These are phyloP conservation scores for Scleropages formosus DNA, from an alignment of 2,797 vertebrate genomes.

Conservation along the genomic window DNA sequence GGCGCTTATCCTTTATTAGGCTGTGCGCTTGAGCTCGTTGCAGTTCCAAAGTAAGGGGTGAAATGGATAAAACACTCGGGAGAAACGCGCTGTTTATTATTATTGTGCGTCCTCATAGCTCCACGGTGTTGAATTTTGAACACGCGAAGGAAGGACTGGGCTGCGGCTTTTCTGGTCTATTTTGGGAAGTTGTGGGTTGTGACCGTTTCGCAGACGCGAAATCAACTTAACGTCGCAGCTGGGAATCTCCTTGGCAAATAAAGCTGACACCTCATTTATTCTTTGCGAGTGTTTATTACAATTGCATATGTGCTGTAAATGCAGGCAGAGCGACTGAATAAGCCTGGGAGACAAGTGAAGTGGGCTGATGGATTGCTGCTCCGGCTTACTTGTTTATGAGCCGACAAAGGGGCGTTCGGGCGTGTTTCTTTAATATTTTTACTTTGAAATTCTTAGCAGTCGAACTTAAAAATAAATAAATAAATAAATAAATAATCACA, in stretches of 20 bases:
- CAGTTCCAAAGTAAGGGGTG: slow-evolving; percentile 21
- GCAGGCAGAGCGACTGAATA: not conserved
- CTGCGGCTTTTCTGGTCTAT: slow-evolving; percentile 11
- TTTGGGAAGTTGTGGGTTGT: slow-evolving; percentile 26
- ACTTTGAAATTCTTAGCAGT: not conserved
- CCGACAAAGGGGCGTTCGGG: not conserved
- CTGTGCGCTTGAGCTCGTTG: not conserved
- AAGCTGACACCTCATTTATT: not conserved
- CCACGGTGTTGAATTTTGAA: slow-evolving; percentile 1
- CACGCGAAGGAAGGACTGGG: not conserved
- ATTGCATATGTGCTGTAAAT: not conserved
- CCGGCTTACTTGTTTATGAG: not conserved
- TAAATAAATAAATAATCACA: too few species aligned
- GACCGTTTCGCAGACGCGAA: slow-evolving; percentile 1
- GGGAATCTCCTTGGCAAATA: not conserved
- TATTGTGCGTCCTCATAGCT: not conserved
- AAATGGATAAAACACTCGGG: slow-evolving; percentile 8
- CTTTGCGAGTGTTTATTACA: not conserved
- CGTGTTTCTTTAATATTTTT: slow-evolving; percentile 6
- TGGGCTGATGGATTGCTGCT: slow-evolving; percentile 3
- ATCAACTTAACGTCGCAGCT: slow-evolving; percentile 15
- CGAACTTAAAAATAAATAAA: too few species aligned
- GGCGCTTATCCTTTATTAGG: not conserved
- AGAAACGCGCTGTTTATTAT: not conserved
- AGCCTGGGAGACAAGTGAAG: not conserved